A percentile compares a stretch with the other conserved stretches of the same genome.
Conservation (phyloP, 1,140 invertebrate species). For the Camponotus vicinus region DNA sequence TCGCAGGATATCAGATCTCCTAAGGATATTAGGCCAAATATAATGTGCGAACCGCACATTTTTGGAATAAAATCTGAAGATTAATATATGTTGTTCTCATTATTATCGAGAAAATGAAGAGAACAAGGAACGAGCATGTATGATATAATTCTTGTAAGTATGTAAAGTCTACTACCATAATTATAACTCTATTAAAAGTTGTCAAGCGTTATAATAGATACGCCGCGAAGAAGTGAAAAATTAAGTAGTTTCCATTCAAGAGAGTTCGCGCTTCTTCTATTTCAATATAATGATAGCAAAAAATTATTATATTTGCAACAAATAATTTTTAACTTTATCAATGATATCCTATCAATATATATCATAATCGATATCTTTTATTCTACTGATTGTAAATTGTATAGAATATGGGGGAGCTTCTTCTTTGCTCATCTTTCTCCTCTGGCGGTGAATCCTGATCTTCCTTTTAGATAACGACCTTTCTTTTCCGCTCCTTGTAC, state of each 20-base stretch:
- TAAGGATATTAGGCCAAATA: not conserved
- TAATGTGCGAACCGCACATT: not conserved
- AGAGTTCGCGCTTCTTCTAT: not conserved
- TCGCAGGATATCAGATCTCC: not conserved
- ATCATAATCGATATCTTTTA: slow-evolving; percentile 50
- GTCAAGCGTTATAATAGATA: not conserved
- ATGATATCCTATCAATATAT: not conserved
- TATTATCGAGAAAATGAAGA: not conserved
- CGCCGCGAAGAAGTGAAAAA: not conserved
- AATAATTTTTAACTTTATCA: too few species aligned
- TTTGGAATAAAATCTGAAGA: not conserved
- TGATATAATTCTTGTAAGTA: not conserved
- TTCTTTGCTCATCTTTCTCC: slow-evolving; percentile 11
- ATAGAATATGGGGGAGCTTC: slow-evolving; percentile 12
- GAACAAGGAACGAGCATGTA: not conserved
- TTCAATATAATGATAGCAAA: not conserved
- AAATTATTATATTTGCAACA: not conserved
- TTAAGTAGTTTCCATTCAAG: not conserved
- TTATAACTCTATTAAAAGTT: not conserved
- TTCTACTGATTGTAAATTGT: not conserved
- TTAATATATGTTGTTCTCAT: not conserved
- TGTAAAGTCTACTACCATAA: not conserved
- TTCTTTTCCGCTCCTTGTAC: slow-evolving; percentile 31
- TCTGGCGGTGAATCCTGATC: slow-evolving; percentile 3
- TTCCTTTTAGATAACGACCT: slow-evolving; percentile 48